phyloP scores from a whole-genome alignment of 2,113 vertebrate species.

The Triplophysa tibetana region DNA sequence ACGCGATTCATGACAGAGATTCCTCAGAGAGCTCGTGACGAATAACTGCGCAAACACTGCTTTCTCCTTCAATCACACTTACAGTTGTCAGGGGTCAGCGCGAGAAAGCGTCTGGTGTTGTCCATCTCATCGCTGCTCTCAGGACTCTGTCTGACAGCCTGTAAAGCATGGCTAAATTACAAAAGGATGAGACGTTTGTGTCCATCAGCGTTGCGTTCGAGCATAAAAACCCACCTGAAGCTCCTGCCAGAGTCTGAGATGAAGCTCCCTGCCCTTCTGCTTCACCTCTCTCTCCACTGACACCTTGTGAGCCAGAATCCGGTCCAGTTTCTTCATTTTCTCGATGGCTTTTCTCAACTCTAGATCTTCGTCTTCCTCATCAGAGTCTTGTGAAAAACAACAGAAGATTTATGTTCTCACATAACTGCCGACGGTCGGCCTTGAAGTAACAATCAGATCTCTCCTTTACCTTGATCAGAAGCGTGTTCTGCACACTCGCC shows the following conservation, averaged over 20 bases:
- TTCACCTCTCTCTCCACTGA: conserved; percentile 78
- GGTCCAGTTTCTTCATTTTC: conserved; percentile 84
- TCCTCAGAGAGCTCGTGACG: too few species aligned
- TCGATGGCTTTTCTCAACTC: conserved; percentile 75
- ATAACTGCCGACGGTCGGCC: not conserved
- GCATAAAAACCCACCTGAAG: conserved; percentile 73
- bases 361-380: conserved; percentile 63
- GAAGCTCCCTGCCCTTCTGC: conserved; percentile 77
- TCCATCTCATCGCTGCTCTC: conserved; percentile 76
- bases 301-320: conserved; percentile 72
- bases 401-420: not conserved
- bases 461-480: conserved; percentile 54
- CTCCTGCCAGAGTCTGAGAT: conserved; percentile 80
- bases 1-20: not conserved
- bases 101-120: conserved; percentile 82
- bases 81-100: conserved; percentile 71
- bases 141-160: conserved; percentile 53
- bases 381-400: conserved; percentile 47
- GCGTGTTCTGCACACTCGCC: not conserved
- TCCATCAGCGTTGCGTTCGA: not conserved
- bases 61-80: not conserved
- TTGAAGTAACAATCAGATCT: not conserved
- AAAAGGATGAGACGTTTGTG: not conserved
- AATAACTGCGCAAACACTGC: not conserved
- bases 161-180: not conserved